Evolutionary conservation across 2,113 vertebrate species (phyloP).

Genomic region (Ascaphus truei): DNA sequence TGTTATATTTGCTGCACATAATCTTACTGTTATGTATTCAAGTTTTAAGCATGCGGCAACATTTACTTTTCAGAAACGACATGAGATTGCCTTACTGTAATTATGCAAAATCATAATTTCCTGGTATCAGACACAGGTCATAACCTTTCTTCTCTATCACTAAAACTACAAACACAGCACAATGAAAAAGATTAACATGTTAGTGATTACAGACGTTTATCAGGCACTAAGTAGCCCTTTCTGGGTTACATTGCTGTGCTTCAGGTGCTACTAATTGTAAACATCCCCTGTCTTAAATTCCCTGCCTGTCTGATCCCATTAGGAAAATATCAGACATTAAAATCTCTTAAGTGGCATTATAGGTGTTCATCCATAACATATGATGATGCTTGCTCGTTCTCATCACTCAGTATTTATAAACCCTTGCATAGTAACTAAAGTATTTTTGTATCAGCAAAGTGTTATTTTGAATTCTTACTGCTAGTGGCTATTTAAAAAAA

Average conservation of each 20-base stretch:
- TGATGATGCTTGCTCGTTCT: conserved; percentile 57
- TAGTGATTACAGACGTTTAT: conserved; percentile 26
- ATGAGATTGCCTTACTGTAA: neutral
- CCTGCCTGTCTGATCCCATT: conserved; percentile 68
- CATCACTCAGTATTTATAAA: conserved; percentile 40
- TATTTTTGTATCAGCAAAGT: neutral
- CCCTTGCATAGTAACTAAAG: neutral
- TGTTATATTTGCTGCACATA: too few relatives aligned
- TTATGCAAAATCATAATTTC: neutral
- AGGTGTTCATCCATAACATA: conserved; percentile 63
- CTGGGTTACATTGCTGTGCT: conserved; percentile 44
- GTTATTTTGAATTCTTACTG: too few relatives aligned
- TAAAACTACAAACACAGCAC: neutral
- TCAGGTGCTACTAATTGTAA: conserved; percentile 55
- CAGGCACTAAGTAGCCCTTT: conserved; percentile 39
- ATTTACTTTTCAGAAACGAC: too few relatives aligned
- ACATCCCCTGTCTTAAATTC: conserved; percentile 57
- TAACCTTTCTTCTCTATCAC: neutral
- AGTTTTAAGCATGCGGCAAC: too few relatives aligned
- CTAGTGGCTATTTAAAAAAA: too few relatives aligned
- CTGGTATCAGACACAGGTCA: neutral
- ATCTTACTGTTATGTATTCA: too few relatives aligned
- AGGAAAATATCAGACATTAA: conserved; percentile 78
- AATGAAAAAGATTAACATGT: neutral
- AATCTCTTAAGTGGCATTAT: conserved; percentile 73